A percentile compares a stretch with the other conserved stretches of the same genome.
These are phyloP conservation scores for Yasuhikotakia modesta DNA, from an alignment of 2,797 vertebrate genomes.

Conservation along the genomic window DNA sequence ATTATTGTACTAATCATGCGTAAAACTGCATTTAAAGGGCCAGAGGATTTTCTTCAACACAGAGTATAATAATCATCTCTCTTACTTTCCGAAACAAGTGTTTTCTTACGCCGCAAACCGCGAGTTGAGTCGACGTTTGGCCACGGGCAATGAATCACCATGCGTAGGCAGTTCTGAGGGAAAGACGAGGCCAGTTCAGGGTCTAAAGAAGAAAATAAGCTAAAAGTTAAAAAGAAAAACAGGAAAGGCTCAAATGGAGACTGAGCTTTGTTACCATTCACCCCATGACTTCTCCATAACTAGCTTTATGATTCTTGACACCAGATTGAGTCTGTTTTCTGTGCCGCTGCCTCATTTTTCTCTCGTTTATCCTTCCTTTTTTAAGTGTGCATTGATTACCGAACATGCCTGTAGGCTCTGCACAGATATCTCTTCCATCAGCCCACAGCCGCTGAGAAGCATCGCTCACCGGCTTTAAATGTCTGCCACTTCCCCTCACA, in stretches of 20 bases:
- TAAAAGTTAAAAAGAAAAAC: conserved; percentile 31
- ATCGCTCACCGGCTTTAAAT: conserved; percentile 41
- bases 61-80: conserved; percentile 41
- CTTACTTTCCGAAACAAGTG: conserved; percentile 39
- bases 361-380: conserved; percentile 51
- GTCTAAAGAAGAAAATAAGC: conserved; percentile 44
- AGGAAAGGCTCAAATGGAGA: conserved; percentile 27
- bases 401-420: conserved; percentile 44
- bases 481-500: conserved; percentile 32
- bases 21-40: conserved; percentile 27
- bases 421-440: conserved; percentile 49
- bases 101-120: conserved; percentile 24
- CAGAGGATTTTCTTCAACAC: conserved; percentile 22
- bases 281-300: conserved; percentile 16
- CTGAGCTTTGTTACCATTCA: conserved; percentile 36
- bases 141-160: conserved; percentile 46
- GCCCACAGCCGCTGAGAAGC: conserved; percentile 37
- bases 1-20: conserved; percentile 5
- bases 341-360: conserved; percentile 31
- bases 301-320: conserved; percentile 27
- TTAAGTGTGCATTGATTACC: conserved; percentile 56
- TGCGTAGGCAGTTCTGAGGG: conserved; percentile 45
- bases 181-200: conserved; percentile 39
- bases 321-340: conserved; percentile 41
- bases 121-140: conserved; percentile 37